phyloP scores from a whole-genome alignment of 1,140 invertebrate genomes.

The Oreohelix idahoensis region DNA sequence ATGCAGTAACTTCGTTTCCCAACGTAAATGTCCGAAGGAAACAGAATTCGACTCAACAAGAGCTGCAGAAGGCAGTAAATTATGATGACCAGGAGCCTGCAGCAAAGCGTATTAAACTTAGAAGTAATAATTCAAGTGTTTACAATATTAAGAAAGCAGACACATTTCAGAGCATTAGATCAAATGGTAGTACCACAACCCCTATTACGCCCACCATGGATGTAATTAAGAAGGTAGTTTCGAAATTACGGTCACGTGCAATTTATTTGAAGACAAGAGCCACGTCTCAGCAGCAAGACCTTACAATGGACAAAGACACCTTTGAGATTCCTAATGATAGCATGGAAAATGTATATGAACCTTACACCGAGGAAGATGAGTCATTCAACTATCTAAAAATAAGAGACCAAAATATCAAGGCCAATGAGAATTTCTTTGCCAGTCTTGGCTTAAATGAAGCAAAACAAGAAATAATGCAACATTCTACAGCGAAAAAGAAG shows the following conservation, averaged over 20 bases:
- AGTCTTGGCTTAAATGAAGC: conserved; percentile 24
- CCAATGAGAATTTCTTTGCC: conserved; percentile 31
- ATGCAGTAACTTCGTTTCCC: not conserved
- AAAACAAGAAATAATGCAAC: conserved; percentile 1
- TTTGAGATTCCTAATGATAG: not conserved
- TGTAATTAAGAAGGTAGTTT: too few relatives aligned
- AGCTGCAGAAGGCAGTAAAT: not conserved
- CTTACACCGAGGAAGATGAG: not conserved
- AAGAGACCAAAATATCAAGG: conserved; percentile 24
- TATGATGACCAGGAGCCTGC: not conserved
- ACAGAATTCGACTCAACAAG: not conserved
- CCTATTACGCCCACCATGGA: too few relatives aligned
- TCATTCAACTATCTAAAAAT: conserved; percentile 14
- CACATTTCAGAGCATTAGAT: too few relatives aligned
- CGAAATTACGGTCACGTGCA: too few relatives aligned
- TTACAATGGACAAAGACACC: not conserved
- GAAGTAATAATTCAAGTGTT: not conserved
- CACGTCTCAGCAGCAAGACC: not conserved
- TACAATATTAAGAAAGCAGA: too few relatives aligned
- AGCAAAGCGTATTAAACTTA: not conserved
- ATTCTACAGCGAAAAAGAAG: not conserved
- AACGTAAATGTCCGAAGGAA: not conserved
- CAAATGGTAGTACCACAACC: too few relatives aligned
- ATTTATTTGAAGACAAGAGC: too few relatives aligned
- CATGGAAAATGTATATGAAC: not conserved